Evolutionary conservation across 2,888 invertebrate genomes (phyloP).

Genomic region (Lutraria lutraria): DNA sequence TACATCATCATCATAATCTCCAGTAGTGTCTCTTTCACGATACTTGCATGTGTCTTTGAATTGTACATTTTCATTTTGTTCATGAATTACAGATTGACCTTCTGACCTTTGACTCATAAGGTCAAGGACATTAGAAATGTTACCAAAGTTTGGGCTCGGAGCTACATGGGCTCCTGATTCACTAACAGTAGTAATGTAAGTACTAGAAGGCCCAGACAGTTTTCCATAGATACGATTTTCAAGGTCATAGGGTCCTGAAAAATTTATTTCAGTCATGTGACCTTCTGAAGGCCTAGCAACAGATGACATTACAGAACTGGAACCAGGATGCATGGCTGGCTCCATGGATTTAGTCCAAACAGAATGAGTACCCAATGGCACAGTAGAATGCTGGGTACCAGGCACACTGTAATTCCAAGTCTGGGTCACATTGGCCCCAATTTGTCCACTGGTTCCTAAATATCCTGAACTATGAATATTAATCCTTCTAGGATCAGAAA

Average conservation of each 20-base stretch:
- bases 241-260: conserved; percentile 51
- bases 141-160: conserved; percentile 8
- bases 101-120: conserved; percentile 24
- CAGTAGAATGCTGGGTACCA: conserved; percentile 38
- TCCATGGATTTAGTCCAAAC: conserved; percentile 34
- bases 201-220: conserved; percentile 49
- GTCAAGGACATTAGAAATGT: conserved; percentile 30
- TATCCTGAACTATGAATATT: conserved; percentile 17
- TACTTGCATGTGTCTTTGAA: conserved; percentile 56
- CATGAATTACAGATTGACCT: conserved; percentile 7
- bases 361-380: conserved; percentile 46
- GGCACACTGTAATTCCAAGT: conserved; percentile 57
- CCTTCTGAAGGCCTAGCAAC: conserved; percentile 33
- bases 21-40: conserved; percentile 45
- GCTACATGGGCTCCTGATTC: conserved; percentile 12
- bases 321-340: conserved; percentile 34
- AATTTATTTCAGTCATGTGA: not conserved
- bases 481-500: conserved; percentile 10
- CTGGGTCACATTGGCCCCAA: conserved; percentile 50
- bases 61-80: not conserved
- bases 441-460: conserved; percentile 22
- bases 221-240: conserved; percentile 61
- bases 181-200: conserved; percentile 46
- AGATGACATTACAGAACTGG: not conserved
- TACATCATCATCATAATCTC: conserved; percentile 65